Conservation (phyloP, 2,888 invertebrate genomes). For the Coelinius sp. region DNA sequence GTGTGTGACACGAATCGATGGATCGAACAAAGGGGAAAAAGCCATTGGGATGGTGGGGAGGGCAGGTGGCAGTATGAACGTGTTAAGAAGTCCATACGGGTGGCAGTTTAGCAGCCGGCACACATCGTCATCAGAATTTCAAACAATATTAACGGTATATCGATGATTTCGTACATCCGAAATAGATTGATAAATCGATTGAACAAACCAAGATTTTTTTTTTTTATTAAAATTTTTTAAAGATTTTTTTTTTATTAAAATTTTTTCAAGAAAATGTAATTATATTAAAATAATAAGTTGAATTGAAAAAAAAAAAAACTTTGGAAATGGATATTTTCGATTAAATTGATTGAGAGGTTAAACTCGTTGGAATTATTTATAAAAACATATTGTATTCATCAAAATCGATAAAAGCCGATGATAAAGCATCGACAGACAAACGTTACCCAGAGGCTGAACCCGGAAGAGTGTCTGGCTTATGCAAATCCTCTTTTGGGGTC, state of each 20-base stretch:
- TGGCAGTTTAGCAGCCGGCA: slow-evolving; percentile 33
- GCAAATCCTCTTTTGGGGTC: slow-evolving; percentile 38
- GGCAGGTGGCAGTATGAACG: slow-evolving; percentile 15
- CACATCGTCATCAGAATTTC: slow-evolving; percentile 46
- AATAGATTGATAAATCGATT: background rate
- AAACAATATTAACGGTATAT: slow-evolving; percentile 47
- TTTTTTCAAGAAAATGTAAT: no score
- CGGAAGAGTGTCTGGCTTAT: slow-evolving; percentile 38
- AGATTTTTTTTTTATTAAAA: no score
- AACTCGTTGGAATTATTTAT: background rate
- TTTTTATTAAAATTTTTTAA: no score
- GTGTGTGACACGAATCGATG: slow-evolving; percentile 23
- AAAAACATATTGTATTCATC: slow-evolving; percentile 13
- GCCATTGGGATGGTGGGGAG: background rate
- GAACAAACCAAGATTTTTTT: no score
- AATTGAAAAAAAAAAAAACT: background rate
- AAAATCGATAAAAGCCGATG: slow-evolving; percentile 32
- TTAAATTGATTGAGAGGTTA: background rate
- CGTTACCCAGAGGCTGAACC: slow-evolving; percentile 30
- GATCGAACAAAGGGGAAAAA: slow-evolving; percentile 31
- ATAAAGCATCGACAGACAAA: slow-evolving; percentile 27
- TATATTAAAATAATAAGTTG: no score
- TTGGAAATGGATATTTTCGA: background rate
- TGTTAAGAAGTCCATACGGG: slow-evolving; percentile 39
- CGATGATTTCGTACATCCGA: background rate